Base-by-base conservation (phyloP, 2,113 vertebrate species). In the Empidonax alnorum region DNA sequence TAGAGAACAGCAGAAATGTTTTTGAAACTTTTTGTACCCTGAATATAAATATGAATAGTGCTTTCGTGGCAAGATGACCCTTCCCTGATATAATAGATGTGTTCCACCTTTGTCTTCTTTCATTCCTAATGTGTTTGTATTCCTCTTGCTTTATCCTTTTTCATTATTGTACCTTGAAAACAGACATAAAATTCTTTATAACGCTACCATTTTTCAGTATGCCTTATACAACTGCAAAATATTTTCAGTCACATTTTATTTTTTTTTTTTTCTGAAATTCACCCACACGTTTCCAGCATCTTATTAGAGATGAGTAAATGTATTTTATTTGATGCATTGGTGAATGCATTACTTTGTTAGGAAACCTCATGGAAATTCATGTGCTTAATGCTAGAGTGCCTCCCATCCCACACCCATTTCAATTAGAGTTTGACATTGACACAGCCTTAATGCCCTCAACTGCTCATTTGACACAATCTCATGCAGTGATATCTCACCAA, bases 301-400 rank as follows among this genome's bases (percentile, higher is more conserved):
- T 90, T 91, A 91, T 80, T 94, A 89, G 95, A 95, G 55, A 92
- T 53, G 49, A 88, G 89, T 73, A 95, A 90, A 94, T 66, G 55
- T 37, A 23, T 52, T 96, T 93, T 69, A 85, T 96, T 91, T 92
- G 88, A 80, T 94, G 81, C 62, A 93, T 71, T 87, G 93, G 41
- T 91, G 66, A 88, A 95, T 80, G n/a, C 55, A 88, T 77, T 95
- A 95, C 87, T 95, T 90, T 14, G 3, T 95, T 74, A 77, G 39
- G 90, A 96, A 95, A 92, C 90, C 82, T 97, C 97, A 97, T 97
- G 94, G 95, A 98, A 98, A 97, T 97, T 97, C 92, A 93, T 97
- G 90, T 85, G 84, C 92, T 97, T 97, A 96, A 97, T 96, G 95
- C 90, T 96, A 86, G 96, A 97, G 85, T 86, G 85, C 94, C 91